Evolutionary conservation across 1,140 invertebrate genomes (phyloP).

Genomic region (Plodia interpunctella): DNA sequence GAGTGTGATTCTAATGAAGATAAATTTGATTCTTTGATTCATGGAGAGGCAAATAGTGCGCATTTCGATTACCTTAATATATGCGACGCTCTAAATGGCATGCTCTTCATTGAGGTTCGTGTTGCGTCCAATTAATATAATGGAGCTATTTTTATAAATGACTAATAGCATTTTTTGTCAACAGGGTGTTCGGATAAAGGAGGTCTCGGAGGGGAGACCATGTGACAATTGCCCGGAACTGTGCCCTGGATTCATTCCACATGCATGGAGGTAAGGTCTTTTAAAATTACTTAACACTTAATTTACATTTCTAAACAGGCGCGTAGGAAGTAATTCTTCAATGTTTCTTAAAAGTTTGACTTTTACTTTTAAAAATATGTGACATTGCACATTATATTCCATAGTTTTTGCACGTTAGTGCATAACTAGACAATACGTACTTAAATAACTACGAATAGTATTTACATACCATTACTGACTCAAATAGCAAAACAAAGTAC

Average conservation of each 20-base stretch:
- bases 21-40: slow-evolving; percentile 9
- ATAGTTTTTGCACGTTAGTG: no score
- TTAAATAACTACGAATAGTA: no score
- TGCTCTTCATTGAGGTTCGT: slow-evolving; percentile 14
- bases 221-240: slow-evolving; percentile 88
- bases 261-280: slow-evolving; percentile 87
- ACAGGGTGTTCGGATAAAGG: slow-evolving; percentile 88
- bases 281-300: neutral
- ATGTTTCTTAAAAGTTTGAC: slow-evolving; percentile 6
- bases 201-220: slow-evolving; percentile 90
- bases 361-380: no score
- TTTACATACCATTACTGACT: neutral
- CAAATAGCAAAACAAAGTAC: slow-evolving; percentile 2
- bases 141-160: slow-evolving; percentile 14
- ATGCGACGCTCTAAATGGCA: slow-evolving; percentile 28
- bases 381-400: no score
- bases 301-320: neutral
- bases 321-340: slow-evolving; percentile 8
- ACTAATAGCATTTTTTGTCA: slow-evolving; percentile 42
- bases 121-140: slow-evolving; percentile 10
- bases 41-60: slow-evolving; percentile 7
- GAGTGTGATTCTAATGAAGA: slow-evolving; percentile 59
- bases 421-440: no score
- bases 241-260: slow-evolving; percentile 87
- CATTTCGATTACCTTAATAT: slow-evolving; percentile 31